phyloP scores from a whole-genome alignment of 2,888 invertebrate genomes.

The Heliconius sara region DNA sequence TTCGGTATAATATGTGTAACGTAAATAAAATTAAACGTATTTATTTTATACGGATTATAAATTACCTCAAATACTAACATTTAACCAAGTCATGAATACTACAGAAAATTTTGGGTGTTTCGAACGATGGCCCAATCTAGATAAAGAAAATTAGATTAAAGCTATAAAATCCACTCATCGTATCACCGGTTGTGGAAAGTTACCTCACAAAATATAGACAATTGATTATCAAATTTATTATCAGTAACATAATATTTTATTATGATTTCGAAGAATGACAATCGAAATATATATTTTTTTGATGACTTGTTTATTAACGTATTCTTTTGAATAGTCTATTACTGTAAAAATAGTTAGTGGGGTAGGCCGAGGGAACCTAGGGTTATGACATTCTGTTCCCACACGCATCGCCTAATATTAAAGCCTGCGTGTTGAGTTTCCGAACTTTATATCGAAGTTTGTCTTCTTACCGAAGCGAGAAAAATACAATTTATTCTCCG shows the following conservation, averaged over 20 bases:
- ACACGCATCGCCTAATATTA: too few relatives aligned
- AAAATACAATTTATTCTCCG: too few relatives aligned
- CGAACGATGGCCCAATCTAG: slow-evolving; percentile 7
- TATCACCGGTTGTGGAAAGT: neutral
- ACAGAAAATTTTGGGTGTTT: neutral
- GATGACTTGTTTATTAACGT: neutral
- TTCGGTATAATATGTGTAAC: too few relatives aligned
- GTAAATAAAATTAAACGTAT: too few relatives aligned
- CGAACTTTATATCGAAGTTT: too few relatives aligned
- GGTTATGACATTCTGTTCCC: too few relatives aligned
- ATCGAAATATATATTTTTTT: neutral
- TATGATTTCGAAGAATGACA: neutral
- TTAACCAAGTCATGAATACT: neutral
- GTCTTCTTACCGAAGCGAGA: too few relatives aligned
- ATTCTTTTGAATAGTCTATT: neutral
- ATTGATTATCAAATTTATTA: slow-evolving; percentile 14
- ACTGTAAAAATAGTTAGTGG: neutral
- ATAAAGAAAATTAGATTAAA: slow-evolving; percentile 11
- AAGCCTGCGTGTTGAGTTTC: too few relatives aligned
- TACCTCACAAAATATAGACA: neutral
- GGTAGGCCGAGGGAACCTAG: too few relatives aligned
- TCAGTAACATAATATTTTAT: neutral
- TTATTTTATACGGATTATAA: too few relatives aligned
- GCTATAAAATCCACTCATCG: neutral
- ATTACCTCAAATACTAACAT: too few relatives aligned